Evolutionary conservation across 1,140 invertebrate genomes (phyloP), one percentile per base, ranked within the genome.

Genomic region (Sarcophaga peregrina): DNA sequence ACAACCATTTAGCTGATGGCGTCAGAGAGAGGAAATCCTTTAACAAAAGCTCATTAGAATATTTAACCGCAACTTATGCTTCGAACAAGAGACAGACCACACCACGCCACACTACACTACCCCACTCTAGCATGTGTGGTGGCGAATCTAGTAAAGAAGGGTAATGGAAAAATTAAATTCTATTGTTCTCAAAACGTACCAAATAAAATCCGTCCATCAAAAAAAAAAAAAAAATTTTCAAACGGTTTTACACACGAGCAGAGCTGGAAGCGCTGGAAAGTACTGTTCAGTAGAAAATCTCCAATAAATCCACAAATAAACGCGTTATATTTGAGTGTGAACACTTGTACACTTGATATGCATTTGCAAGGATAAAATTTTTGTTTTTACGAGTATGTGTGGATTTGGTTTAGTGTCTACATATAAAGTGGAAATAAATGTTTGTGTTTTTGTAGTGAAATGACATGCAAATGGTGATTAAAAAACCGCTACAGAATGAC

Each of bases 1-100:
- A 37, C 25, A 37, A 4, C 25, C 25, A 37, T 37, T 37, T 37
- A 37, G 25, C 25, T 20, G 62, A 20, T 68, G 20, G 54, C 54
- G 15, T 37, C 25, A 37, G 20, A 20, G 20, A 20, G 4, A 68
- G 62, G 62, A 68, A 68, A 68, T 68, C 62, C 62, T 25, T 68
- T 68, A 68, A 25, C 62, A 68, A 68, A 68, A 68, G 17, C n/a
- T 68, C 62, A 68, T 68, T 68, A 68, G 62, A 68, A 68, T 68
- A 20, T 68, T 68, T 17, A 20, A 68, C 62, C 62, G 20, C 20
- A 68, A 68, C 62, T 25, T 68, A 68, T 68, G 62, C 17, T 20
- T 68, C 6, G 8, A 17, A 68, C 62, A 68, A 68, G 20, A 20
- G 62, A 20, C 62, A 68, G 62, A 20, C 62, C n/a, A 68, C 0